These are phyloP conservation scores for Ceratitis capitata DNA, from an alignment of 1,140 invertebrate species.

Conservation along the genomic window DNA sequence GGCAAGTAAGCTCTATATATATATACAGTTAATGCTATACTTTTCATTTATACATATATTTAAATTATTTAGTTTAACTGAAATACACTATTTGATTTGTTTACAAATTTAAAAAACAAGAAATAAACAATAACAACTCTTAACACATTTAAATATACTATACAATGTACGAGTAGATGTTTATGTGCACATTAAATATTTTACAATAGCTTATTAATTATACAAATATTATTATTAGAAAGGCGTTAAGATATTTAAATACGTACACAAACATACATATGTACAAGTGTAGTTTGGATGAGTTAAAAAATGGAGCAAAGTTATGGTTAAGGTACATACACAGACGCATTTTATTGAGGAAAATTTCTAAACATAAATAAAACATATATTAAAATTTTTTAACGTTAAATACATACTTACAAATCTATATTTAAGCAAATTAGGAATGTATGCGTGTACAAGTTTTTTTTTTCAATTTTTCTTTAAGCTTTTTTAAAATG, in stretches of 20 bases:
- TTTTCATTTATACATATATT: neutral
- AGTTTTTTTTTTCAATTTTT: neutral
- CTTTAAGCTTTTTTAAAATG: neutral
- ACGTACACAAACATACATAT: constrained; percentile 23
- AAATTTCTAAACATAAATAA: no score
- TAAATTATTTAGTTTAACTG: neutral
- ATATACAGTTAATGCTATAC: constrained; percentile 5
- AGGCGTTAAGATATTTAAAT: neutral
- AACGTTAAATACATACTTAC: neutral
- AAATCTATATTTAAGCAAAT: neutral
- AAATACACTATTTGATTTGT: constrained; percentile 29
- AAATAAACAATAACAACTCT: constrained; percentile 44
- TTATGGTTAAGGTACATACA: constrained; percentile 7
- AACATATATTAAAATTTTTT: no score
- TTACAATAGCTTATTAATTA: neutral
- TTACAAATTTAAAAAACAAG: constrained; percentile 65
- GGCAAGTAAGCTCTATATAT: constrained; percentile 48
- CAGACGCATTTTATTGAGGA: neutral
- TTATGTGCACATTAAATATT: constrained; percentile 23
- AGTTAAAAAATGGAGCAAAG: constrained; percentile 1
- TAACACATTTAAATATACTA: constrained; percentile 28
- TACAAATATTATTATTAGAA: neutral
- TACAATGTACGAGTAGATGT: neutral
- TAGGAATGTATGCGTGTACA: neutral
- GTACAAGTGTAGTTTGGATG: neutral